phyloP scores from a whole-genome alignment of 2,113 vertebrate species.

The Nycticryphes semicollaris region DNA sequence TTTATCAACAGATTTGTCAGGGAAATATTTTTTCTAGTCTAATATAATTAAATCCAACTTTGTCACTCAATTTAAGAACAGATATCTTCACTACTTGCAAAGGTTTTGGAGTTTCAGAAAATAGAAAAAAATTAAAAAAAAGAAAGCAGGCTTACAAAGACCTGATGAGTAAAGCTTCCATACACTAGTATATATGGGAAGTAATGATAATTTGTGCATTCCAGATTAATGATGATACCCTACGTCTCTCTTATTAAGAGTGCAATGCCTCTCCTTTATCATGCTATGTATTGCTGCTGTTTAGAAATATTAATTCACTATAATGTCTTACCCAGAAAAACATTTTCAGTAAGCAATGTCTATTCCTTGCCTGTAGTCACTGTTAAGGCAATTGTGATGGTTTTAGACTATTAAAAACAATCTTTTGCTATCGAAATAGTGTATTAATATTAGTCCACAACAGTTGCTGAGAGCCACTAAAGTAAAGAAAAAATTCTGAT shows the following conservation, averaged over 20 bases:
- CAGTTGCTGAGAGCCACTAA: not conserved
- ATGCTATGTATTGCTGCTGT: not conserved
- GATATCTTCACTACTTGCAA: not conserved
- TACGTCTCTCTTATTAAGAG: not conserved
- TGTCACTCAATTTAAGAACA: not conserved
- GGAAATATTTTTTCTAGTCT: not conserved
- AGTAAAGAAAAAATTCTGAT: rapidly evolving
- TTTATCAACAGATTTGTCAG: not conserved
- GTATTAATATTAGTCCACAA: not conserved
- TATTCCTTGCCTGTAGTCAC: not conserved
- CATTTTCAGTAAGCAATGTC: not conserved
- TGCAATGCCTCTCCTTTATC: not conserved
- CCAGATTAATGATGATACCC: not conserved
- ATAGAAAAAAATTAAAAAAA: not conserved
- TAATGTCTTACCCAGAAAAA: not conserved
- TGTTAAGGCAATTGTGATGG: not conserved
- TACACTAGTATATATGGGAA: not conserved
- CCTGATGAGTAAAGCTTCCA: not conserved
- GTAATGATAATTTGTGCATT: not conserved
- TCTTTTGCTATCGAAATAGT: not conserved
- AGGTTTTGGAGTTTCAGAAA: not conserved
- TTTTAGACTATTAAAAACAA: not conserved
- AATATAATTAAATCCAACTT: not conserved
- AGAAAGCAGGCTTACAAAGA: not conserved
- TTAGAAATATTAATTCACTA: not conserved